Conservation (phyloP, 1,140 invertebrate genomes). For the Ptiloglossa arizonensis region DNA sequence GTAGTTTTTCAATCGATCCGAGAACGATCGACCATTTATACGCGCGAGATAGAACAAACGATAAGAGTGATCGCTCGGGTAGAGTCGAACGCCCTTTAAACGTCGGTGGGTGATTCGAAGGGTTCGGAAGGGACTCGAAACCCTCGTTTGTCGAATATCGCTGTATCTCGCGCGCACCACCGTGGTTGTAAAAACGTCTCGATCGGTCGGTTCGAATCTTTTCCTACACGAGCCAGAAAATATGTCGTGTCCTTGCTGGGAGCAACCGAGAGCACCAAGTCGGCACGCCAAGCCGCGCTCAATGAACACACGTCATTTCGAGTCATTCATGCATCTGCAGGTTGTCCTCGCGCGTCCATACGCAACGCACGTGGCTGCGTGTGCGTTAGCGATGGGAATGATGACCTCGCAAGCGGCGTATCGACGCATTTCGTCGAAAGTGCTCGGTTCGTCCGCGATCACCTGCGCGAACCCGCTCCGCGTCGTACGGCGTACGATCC, state of each 20-base stretch:
- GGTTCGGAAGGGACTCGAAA: too few relatives aligned
- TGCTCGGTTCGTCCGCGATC: neutral
- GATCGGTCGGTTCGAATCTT: conserved; percentile 45
- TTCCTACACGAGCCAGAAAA: conserved; percentile 61
- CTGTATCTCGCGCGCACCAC: neutral
- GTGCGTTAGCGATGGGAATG: conserved; percentile 52
- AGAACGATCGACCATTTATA: too few relatives aligned
- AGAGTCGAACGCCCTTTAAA: too few relatives aligned
- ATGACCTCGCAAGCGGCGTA: conserved; percentile 31
- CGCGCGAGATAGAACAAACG: too few relatives aligned
- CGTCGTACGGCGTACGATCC: neutral
- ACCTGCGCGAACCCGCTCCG: too few relatives aligned
- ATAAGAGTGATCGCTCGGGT: too few relatives aligned
- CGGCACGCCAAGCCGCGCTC: conserved; percentile 68
- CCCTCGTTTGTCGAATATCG: too few relatives aligned
- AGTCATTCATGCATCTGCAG: conserved; percentile 79
- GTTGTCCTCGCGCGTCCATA: conserved; percentile 71
- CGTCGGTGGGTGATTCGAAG: too few relatives aligned
- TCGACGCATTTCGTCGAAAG: conserved; percentile 4
- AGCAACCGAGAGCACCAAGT: conserved; percentile 63
- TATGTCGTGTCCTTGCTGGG: conserved; percentile 76
- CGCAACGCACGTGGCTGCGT: conserved; percentile 48
- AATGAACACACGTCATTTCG: conserved; percentile 79
- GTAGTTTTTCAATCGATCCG: too few relatives aligned
- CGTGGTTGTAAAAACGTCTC: neutral